phyloP scores from a whole-genome alignment of 1,140 invertebrate genomes.

The Carposina sasakii region DNA sequence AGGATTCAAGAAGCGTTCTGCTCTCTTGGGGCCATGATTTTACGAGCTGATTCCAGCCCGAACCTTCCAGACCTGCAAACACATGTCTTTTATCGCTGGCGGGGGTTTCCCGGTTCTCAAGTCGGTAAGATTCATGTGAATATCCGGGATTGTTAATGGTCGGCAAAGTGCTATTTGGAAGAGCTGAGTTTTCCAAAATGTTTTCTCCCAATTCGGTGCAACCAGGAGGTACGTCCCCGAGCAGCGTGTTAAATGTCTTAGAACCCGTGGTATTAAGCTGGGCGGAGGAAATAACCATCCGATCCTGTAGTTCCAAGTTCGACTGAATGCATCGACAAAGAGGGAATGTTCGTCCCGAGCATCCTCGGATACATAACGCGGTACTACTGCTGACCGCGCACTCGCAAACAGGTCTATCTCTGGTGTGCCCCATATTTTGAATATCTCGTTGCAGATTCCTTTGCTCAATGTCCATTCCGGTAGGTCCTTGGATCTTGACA shows the following conservation, averaged over 20 bases:
- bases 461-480: conserved; percentile 29
- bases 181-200: conserved; percentile 28
- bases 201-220: conserved; percentile 25
- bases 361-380: conserved; percentile 20
- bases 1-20: not conserved
- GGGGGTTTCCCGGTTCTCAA: conserved; percentile 18
- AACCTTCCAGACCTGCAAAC: conserved; percentile 24
- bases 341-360: conserved; percentile 15
- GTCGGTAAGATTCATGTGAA: conserved; percentile 15
- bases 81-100: conserved; percentile 11
- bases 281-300: too few relatives aligned
- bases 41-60: conserved; percentile 10
- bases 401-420: conserved; percentile 31
- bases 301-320: too few relatives aligned
- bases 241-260: conserved; percentile 1
- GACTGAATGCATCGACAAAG: conserved; percentile 29
- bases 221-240: conserved; percentile 20
- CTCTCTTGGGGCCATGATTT: not conserved
- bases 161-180: conserved; percentile 6
- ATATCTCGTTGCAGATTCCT: conserved; percentile 16
- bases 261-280: conserved; percentile 22
- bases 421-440: conserved; percentile 17
- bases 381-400: conserved; percentile 18
- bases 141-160: conserved; percentile 18
- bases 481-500: conserved; percentile 16